phyloP scores from a whole-genome alignment of 2,113 vertebrate species.

The Erpornis zantholeuca region DNA sequence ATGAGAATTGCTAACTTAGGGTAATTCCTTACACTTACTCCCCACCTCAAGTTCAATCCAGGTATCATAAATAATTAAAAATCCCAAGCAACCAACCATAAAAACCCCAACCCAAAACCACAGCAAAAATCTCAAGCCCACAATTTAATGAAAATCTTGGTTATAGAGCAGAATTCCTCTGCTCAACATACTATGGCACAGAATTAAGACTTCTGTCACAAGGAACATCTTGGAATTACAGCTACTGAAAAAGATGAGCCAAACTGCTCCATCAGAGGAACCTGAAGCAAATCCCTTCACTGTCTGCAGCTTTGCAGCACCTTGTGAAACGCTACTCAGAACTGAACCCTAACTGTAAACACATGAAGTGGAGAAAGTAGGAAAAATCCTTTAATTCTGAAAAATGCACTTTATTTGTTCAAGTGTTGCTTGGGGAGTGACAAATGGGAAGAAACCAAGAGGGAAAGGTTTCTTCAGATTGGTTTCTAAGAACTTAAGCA shows the following conservation, averaged over 20 bases:
- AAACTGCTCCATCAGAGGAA: not conserved
- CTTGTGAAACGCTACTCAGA: not conserved
- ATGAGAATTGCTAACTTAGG: not conserved
- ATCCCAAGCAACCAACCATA: not conserved
- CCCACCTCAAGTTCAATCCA: not conserved
- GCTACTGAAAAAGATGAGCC: not conserved
- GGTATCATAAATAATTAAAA: not conserved
- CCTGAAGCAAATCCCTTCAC: not conserved
- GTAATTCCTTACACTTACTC: not conserved
- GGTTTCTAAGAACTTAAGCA: not conserved
- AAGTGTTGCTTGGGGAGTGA: not conserved
- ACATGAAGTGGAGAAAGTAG: not conserved
- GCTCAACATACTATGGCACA: not conserved
- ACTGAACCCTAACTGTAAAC: not conserved
- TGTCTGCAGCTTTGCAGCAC: not conserved
- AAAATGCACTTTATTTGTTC: accelerated
- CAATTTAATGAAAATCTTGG: not conserved
- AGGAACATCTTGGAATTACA: not conserved
- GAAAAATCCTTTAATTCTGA: not conserved
- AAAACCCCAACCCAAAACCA: not conserved
- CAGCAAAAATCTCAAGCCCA: not conserved
- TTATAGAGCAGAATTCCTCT: not conserved
- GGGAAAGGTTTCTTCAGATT: not conserved
- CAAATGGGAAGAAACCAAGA: not conserved
- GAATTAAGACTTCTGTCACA: not conserved